phyloP scores from a whole-genome alignment of 2,888 invertebrate genomes.

The Campoplex nolae region DNA sequence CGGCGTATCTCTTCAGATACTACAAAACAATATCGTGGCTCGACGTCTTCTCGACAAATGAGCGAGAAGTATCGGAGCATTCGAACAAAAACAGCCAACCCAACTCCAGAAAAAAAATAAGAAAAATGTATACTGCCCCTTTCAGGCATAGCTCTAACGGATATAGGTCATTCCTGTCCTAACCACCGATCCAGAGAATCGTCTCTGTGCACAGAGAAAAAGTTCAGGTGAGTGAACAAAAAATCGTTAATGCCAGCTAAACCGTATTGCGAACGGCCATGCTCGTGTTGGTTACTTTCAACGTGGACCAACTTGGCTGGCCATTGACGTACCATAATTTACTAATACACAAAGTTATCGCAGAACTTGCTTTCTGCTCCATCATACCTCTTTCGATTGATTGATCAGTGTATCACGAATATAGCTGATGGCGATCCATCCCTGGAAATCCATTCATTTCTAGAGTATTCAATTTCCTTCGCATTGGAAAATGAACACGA shows the following conservation, averaged over 20 bases:
- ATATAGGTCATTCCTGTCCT: conserved; percentile 23
- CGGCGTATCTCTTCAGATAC: conserved; percentile 51
- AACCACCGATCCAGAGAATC: conserved; percentile 16
- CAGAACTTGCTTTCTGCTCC: background rate
- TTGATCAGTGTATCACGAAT: background rate
- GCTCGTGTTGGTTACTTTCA: conserved; percentile 1
- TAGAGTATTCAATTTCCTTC: background rate
- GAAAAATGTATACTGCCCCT: conserved; percentile 18
- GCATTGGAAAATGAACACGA: background rate
- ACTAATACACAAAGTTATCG: conserved; percentile 3
- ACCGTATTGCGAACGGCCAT: background rate
- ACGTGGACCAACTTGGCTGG: background rate
- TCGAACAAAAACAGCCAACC: conserved; percentile 58
- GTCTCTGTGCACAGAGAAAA: conserved; percentile 22
- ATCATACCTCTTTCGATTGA: background rate
- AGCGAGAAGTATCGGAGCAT: conserved; percentile 33
- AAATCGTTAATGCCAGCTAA: conserved; percentile 15
- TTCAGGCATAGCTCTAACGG: conserved; percentile 38
- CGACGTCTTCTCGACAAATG: conserved; percentile 64
- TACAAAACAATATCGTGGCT: conserved; percentile 61
- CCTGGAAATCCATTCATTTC: background rate
- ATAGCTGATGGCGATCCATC: background rate
- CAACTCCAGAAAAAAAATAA: conserved; percentile 1
- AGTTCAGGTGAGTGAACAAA: conserved; percentile 17
- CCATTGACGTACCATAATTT: conserved; percentile 4